Evolutionary conservation across 2,888 invertebrate genomes (phyloP).

Genomic region (Drosophila anceps): DNA sequence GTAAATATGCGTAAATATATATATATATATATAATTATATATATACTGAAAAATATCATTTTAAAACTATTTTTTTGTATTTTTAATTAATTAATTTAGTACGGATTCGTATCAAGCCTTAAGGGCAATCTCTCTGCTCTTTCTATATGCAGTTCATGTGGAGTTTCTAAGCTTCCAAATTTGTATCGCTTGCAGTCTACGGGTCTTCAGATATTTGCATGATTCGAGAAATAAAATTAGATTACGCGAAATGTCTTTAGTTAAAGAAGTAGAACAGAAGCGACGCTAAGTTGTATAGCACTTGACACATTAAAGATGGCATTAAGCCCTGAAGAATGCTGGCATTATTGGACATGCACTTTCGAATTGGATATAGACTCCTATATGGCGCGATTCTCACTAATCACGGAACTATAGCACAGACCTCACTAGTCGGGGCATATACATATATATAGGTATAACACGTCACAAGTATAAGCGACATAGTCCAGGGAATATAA

Average conservation of each 20-base stretch:
- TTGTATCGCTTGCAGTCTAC: too few species aligned
- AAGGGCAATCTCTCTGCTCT: too few species aligned
- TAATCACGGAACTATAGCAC: neutral
- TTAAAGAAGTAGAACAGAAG: neutral
- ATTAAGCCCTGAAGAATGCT: neutral
- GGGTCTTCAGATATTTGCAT: too few species aligned
- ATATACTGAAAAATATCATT: neutral
- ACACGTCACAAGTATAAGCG: neutral
- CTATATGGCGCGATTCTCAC: neutral
- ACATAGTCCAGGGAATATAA: neutral
- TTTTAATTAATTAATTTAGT: neutral
- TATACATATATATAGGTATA: too few species aligned
- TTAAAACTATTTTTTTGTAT: neutral
- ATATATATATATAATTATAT: neutral
- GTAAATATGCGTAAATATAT: conserved; percentile 21
- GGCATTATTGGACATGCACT: neutral
- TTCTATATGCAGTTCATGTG: too few species aligned
- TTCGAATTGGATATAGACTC: neutral
- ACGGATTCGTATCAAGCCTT: neutral
- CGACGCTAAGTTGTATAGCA: neutral
- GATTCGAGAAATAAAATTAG: too few species aligned
- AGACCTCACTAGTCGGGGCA: neutral
- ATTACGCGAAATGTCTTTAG: neutral
- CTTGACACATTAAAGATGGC: neutral
- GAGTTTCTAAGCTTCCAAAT: too few species aligned